Evolutionary conservation across 2,888 invertebrate genomes (phyloP), one percentile per base, ranked within the genome.

Genomic region (Drosophila pullipes): DNA sequence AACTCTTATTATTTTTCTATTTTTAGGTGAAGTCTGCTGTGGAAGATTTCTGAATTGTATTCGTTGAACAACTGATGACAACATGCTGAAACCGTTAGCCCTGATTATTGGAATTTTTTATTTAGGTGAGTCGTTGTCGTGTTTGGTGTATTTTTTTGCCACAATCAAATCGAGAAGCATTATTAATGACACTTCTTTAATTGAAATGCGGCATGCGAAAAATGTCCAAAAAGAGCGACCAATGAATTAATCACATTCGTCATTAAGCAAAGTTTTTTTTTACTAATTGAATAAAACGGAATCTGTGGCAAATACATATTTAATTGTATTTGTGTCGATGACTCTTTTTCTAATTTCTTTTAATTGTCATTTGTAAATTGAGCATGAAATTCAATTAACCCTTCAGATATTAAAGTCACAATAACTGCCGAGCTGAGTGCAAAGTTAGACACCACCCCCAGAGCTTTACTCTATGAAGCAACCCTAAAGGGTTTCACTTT

Each of bases 81-180:
- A 89, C 82, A 91, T 91, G 91, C 83, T 84, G 81, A 90, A 82
- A 66, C 89, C 81, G 71, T 74, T 91, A 65, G 76, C 89, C 75
- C 74, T 91, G 76, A 91, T 91, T 83, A 84, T 91, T 74, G 92
- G 86, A 59, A 75, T 91, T 88, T 90, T 91, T 82, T 84, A 91
- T 88, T 91, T 91, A 80, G 91, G 91, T 91, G 64, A 91, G 91
- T 91, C 55, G 54, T 59, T 30, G 30, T 28, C 28, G 30, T 18
- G 41, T 55, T 55, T 18, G 37, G 25, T 39, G 3, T 65, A 33
- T 54, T 52, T 58, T 37, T 75, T 35, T 13, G 13, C 18, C 18
- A 55, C 25, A 22, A n/a, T n/a, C 50, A 33, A 13, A 22, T 0
- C 63, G 60, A 61, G 37, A 35, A 53, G 67, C 53, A 68, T 83